phyloP scores from a whole-genome alignment of 2,113 vertebrate genomes.

The Myotis brandtii region DNA sequence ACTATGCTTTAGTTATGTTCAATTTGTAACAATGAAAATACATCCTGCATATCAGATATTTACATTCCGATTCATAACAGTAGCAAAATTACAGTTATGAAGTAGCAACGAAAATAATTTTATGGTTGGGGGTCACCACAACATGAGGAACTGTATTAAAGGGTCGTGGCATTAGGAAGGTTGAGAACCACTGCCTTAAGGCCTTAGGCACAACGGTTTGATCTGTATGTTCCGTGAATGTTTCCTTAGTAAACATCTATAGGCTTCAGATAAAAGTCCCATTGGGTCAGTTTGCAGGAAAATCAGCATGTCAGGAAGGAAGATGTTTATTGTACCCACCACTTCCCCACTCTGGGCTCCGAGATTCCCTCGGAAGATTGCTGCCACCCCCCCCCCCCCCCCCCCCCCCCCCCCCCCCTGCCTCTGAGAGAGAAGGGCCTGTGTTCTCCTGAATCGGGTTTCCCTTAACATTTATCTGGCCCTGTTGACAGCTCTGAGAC shows the following conservation, averaged over 20 bases:
- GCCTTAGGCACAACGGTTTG: not conserved
- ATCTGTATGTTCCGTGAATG: not conserved
- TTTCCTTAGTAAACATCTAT: constrained; percentile 41
- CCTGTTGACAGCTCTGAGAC: constrained; percentile 20
- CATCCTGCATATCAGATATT: no score
- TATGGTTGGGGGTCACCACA: no score
- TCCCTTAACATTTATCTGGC: constrained; percentile 51
- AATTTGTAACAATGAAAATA: no score
- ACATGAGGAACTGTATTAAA: no score
- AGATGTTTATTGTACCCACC: not conserved
- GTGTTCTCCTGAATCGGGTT: constrained; percentile 49
- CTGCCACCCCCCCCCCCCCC: not conserved
- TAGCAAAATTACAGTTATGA: no score
- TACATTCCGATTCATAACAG: no score
- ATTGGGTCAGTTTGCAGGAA: not conserved
- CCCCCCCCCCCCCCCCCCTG: not conserved
- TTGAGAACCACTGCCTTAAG: not conserved
- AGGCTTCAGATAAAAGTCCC: not conserved
- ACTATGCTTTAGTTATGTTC: no score
- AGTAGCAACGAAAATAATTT: no score
- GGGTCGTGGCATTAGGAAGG: no score
- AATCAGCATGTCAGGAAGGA: not conserved
- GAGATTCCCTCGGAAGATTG: not conserved
- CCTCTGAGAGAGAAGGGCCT: constrained; percentile 43
- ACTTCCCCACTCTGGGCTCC: not conserved